phyloP scores from a whole-genome alignment of 2,888 invertebrate genomes.

The Eretmocerus hayati region DNA sequence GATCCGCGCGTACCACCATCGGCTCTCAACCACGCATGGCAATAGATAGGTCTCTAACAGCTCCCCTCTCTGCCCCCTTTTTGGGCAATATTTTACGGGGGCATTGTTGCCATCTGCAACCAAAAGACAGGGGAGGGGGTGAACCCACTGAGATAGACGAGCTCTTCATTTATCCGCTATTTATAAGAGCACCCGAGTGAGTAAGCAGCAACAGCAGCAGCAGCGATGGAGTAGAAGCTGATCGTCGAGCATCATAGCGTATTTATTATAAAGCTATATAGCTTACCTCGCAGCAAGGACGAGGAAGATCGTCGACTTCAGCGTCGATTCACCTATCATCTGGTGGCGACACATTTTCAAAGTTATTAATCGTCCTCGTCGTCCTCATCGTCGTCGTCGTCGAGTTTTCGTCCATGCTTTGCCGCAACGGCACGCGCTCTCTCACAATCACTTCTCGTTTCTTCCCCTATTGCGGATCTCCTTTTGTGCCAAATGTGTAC shows the following conservation, averaged over 20 bases:
- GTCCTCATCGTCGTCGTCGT: not conserved
- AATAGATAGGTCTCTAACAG: too few relatives aligned
- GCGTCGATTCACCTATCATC: conserved; percentile 20
- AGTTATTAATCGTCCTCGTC: conserved; percentile 43
- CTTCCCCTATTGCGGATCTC: not conserved
- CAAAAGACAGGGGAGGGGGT: conserved; percentile 13
- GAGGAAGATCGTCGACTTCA: not conserved
- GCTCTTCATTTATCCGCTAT: conserved; percentile 41
- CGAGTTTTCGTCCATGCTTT: not conserved
- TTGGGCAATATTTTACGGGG: conserved; percentile 44
- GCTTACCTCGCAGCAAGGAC: too few relatives aligned
- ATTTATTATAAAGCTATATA: too few relatives aligned
- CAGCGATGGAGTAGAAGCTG: too few relatives aligned
- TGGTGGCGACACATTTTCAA: conserved; percentile 41
- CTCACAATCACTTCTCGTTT: too few relatives aligned
- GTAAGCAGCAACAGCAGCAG: conserved; percentile 25
- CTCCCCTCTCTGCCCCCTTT: not conserved
- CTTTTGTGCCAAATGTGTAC: too few relatives aligned
- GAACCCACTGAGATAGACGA: not conserved
- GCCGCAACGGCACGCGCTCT: not conserved
- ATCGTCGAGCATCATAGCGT: too few relatives aligned
- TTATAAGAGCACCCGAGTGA: conserved; percentile 33
- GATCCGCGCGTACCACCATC: too few relatives aligned
- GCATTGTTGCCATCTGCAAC: conserved; percentile 48
- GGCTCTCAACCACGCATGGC: too few relatives aligned